Evolutionary conservation across 1,140 invertebrate genomes (phyloP).

Genomic region (Amphibalanus amphitrite): DNA sequence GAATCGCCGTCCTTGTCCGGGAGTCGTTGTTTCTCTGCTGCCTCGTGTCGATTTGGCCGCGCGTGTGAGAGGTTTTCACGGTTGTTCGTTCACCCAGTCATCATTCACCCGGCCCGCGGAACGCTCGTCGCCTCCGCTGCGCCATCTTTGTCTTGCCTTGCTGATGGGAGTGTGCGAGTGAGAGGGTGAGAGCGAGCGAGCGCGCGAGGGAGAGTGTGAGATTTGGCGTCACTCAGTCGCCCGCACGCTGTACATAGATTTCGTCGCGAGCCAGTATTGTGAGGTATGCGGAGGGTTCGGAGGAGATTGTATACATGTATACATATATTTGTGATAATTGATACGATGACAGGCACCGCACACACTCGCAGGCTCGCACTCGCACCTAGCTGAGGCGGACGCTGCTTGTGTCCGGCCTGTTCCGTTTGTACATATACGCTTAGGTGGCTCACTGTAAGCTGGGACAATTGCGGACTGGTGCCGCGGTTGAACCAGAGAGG

Average conservation of each 20-base stretch:
- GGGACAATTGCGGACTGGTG: no score
- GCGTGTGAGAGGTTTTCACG: background rate
- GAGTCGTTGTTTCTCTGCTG: no score
- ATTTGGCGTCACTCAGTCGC: no score
- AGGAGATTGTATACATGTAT: background rate
- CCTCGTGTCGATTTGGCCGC: no score
- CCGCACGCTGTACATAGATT: background rate
- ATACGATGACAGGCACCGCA: background rate
- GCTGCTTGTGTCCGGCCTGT: no score
- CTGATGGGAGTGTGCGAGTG: background rate
- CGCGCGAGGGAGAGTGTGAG: no score
- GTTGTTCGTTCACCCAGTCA: background rate
- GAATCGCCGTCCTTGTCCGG: no score
- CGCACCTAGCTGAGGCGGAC: no score
- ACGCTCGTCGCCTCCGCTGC: no score
- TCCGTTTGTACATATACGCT: background rate
- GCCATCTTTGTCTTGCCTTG: background rate
- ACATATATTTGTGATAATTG: background rate
- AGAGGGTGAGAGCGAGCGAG: no score
- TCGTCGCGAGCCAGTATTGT: background rate
- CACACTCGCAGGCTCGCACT: no score
- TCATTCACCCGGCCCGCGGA: background rate
- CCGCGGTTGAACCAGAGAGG: no score
- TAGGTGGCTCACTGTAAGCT: background rate
- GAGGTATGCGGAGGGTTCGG: background rate